Evolutionary conservation across 2,797 vertebrate genomes (phyloP), one percentile per base, ranked within the genome.

Genomic region (Discoglossus pictus): DNA sequence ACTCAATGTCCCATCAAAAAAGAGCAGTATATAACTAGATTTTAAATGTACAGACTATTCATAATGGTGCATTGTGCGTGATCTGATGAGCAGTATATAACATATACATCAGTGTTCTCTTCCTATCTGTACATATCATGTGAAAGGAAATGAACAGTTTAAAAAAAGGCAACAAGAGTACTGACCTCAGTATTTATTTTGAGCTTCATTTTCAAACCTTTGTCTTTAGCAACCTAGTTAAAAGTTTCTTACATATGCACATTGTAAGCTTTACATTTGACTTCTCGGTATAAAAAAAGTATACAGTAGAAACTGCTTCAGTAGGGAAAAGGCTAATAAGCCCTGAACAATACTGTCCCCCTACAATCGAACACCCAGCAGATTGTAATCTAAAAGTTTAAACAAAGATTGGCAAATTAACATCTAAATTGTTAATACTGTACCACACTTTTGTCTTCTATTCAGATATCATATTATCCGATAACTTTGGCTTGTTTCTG

Each of bases 91-190:
- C 76, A 87, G 84, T 79, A 82, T 80, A 76, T 74, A 84, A 80
- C 75, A 84, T 81, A 68, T 78, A 75, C 76, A 84, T 86, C 70
- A 80, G 84, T 87, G 86, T 84, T 88, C 86, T 86, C 86, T 47
- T 18, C 64, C 64, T 71, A 58, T 71, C 68, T 71, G 68, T 71
- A 71, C 68, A 71, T 64, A 36, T 47, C 43, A 48, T 88, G 88
- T 89, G 88, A 89, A 88, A 87, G 83, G 86, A 88, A 84, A 86
- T 89, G 83, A 89, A 84, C 79, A 84, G 83, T 83, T 87, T 89
- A 85, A 88, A 87, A 90, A 89, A 89, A 90, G 86, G 85, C 87
- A 89, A 84, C 87, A 87, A 90, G 88, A 91, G 87, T 88, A 87
- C 85, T 88, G 86, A 89, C 86, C 88, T 88, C 86, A 85, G 84